phyloP scores from a whole-genome alignment of 2,797 vertebrate species.

The Coregonus sp. region DNA sequence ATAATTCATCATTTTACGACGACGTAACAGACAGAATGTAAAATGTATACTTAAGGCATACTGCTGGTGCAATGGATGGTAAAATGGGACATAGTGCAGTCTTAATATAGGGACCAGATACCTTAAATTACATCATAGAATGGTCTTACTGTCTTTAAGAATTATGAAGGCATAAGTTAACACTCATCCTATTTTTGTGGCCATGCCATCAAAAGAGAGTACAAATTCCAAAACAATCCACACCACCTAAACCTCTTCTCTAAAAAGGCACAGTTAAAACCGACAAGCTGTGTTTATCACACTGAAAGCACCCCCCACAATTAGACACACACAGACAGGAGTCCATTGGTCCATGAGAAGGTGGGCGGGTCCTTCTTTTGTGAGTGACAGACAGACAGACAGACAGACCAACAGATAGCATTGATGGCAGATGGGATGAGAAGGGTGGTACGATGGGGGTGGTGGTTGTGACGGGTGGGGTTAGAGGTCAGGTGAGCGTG shows the following conservation, averaged over 20 bases:
- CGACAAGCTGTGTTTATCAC: not conserved
- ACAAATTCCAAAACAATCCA: slow-evolving; percentile 1
- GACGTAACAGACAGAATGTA: slow-evolving; percentile 4
- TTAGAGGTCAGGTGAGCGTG: slow-evolving; percentile 56
- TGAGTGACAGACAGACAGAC: slow-evolving; percentile 55
- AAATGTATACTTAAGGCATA: slow-evolving; percentile 53
- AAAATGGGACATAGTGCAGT: slow-evolving; percentile 20
- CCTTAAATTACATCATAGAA: slow-evolving; percentile 33
- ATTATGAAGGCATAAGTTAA: slow-evolving; percentile 29
- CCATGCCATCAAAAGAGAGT: slow-evolving; percentile 14
- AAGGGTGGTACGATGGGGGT: slow-evolving; percentile 14
- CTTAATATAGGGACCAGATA: slow-evolving; percentile 54
- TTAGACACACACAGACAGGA: slow-evolving; percentile 12
- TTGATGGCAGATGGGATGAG: slow-evolving; percentile 44
- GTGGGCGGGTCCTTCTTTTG: slow-evolving; percentile 51
- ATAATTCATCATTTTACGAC: slow-evolving; percentile 6
- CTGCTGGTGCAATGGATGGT: slow-evolving; percentile 23
- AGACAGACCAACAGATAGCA: slow-evolving; percentile 43
- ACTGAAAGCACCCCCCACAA: not conserved
- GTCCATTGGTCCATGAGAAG: slow-evolving; percentile 44
- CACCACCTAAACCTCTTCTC: slow-evolving; percentile 11
- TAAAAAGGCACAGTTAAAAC: slow-evolving; percentile 54
- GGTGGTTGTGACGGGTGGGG: slow-evolving; percentile 51
- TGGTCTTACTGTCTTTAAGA: slow-evolving; percentile 51
- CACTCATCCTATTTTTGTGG: not conserved